A percentile compares a stretch with the other conserved stretches of the same genome.
These are phyloP conservation scores for Parthenolecanium corni DNA, from an alignment of 2,888 invertebrate species.

Conservation along the genomic window DNA sequence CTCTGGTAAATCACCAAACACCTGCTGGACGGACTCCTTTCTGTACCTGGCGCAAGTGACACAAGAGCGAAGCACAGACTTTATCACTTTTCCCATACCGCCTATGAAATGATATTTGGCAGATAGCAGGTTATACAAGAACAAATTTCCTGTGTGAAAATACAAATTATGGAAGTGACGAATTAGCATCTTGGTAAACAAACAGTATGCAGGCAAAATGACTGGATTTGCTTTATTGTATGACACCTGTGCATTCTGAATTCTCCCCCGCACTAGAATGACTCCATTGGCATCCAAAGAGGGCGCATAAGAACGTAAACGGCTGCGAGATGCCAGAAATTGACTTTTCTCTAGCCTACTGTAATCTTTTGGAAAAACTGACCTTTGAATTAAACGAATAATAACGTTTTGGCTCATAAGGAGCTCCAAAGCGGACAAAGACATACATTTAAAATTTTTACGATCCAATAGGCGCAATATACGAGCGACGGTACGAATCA, in stretches of 20 bases:
- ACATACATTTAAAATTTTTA: no score
- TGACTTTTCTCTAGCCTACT: not conserved
- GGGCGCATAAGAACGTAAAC: not conserved
- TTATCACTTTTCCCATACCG: not conserved
- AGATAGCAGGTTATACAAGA: not conserved
- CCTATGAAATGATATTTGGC: not conserved
- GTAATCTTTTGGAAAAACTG: not conserved
- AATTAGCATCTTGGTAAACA: slow-evolving; percentile 1
- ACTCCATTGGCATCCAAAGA: slow-evolving; percentile 1
- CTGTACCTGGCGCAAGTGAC: slow-evolving; percentile 15
- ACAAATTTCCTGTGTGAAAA: not conserved
- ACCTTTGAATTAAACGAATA: not conserved
- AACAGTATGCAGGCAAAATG: slow-evolving; percentile 10
- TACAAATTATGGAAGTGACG: not conserved
- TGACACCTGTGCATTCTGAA: slow-evolving; percentile 2
- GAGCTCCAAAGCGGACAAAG: no score
- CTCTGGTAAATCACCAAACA: slow-evolving; percentile 30
- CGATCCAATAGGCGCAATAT: no score
- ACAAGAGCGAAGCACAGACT: slow-evolving; percentile 9
- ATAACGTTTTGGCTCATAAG: no score
- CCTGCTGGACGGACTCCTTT: not conserved
- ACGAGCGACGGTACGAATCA: no score
- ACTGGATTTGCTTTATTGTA: slow-evolving; percentile 16
- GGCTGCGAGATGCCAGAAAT: not conserved
- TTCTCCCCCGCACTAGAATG: slow-evolving; percentile 1